Base-by-base conservation (phyloP, 2,797 vertebrate species). In the Echeneis naucrates region DNA sequence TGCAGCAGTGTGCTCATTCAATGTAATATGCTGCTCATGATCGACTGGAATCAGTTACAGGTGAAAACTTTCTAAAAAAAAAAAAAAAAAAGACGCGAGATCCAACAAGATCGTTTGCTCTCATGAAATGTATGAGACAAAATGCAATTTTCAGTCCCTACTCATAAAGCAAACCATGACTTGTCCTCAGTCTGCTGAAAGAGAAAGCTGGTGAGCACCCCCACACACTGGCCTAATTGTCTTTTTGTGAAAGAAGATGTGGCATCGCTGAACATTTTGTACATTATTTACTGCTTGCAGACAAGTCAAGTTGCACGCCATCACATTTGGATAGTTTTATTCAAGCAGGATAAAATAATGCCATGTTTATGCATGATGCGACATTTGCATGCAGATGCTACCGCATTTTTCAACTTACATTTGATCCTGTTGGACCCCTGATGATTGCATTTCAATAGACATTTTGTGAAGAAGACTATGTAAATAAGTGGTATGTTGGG, bases 401-500 rank as follows among this genome's bases (percentile, higher is more conserved):
- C 53, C 8, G 33, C 42, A 32, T 61, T 75, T 47, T 68, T 30
- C 8, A 55, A 45, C 42, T 55, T 62, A 44, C n/a, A 54, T 75
- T 56, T 68, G 44, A 75, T 80, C 73, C 68, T 45, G 30, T 6
- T 19, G 44, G 62, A 69, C 33, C n/a, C 1, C 27, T 1, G 12
- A 51, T 77, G 69, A 80, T 81, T 87, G 73, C 42, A 44, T 74
- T 78, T 80, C 54, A 69, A 59, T 72, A 75, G 61, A 74, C 32
- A 68, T 62, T 50, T 56, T 27, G 16, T 60, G 45, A 73, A 67
- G 55, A 24, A 61, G 53, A 17, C 21, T 40, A 42, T 70, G 73
- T 47, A 72, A 60, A 64, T 68, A 57, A 14, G 38, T 30, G n/a
- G 13, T 42, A 32, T 70, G 77, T 51, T 60, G 26, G 42, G 30